Evolutionary conservation across 2,888 invertebrate genomes (phyloP), one percentile per base, ranked within the genome.

Genomic region (Poecilobothrus nobilitatus): DNA sequence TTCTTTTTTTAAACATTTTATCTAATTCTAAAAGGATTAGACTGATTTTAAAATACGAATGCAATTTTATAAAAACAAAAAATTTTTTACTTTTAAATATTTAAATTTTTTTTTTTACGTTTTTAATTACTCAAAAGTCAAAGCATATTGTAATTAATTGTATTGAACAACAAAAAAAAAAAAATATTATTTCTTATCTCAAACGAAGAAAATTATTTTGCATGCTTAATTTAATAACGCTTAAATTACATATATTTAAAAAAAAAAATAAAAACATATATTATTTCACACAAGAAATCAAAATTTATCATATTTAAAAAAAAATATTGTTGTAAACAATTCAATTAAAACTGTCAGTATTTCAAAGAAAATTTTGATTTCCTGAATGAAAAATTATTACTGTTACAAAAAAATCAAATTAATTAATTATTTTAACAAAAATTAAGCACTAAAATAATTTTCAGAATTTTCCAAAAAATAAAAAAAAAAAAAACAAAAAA

Each of bases 21-120:
- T 53, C 53, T 53, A 53, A 53, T 53, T 53, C 53, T 53, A 53
- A 53, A 53, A 53, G 53, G 53, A 18, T 53, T 53, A 53, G 53
- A 53, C 53, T 53, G 18, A 53, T 53, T 53, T 53, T 12, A 18
- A 53, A 53, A 41, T 12, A 5, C 18, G n/a, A 53, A 53, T 53
- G n/a, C 53, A 53, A 53, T 53, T 53, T 44, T 10, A 10, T n/a
- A n/a, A n/a, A n/a, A n/a, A n/a, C n/a, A n/a, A n/a, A n/a, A n/a
- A n/a, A 12, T 27, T 27, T 4, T 4, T 27, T 27, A 27, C 27
- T 27, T 27, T 27, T 27, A 27, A 27, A 4, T 27, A 27, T 27
- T 27, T 7, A 37, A 37, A 37, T 37, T 37, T 37, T 37, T 10
- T 37, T 37, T 37, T 10, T 27, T 27, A 37, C 8, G 7, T 37